phyloP scores from a whole-genome alignment of 1,140 invertebrate species.

The Scaptomyza montana region DNA sequence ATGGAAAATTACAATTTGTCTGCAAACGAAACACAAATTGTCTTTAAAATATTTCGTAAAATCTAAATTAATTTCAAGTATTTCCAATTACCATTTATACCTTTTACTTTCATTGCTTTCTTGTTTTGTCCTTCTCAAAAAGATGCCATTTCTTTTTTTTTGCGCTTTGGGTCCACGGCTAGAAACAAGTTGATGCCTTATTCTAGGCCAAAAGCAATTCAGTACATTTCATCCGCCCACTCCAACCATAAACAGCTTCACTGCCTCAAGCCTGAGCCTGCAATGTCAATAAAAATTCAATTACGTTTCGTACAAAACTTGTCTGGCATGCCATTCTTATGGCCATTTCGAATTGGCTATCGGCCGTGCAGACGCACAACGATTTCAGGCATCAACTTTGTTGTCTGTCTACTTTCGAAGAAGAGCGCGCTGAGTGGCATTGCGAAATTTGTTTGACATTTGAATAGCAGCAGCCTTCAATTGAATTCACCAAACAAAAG shows the following conservation, averaged over 20 bases:
- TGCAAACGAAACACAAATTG: neutral
- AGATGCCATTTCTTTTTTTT: conserved; percentile 14
- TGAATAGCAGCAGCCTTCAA: conserved; percentile 44
- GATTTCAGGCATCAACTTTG: conserved; percentile 52
- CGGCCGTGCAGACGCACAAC: conserved; percentile 37
- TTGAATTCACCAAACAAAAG: conserved; percentile 49
- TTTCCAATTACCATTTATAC: conserved; percentile 40
- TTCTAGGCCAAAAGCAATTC: conserved; percentile 6
- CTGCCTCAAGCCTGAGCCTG: conserved; percentile 10
- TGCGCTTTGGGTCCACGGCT: neutral
- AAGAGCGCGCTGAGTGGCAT: conserved; percentile 39
- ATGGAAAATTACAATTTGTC: neutral
- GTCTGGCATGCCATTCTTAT: conserved; percentile 58
- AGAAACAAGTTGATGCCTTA: conserved; percentile 28
- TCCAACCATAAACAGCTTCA: conserved; percentile 4
- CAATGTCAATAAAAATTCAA: conserved; percentile 82
- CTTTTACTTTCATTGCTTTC: conserved; percentile 15
- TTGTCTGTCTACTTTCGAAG: conserved; percentile 58
- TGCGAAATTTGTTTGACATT: conserved; percentile 67
- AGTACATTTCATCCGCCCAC: neutral
- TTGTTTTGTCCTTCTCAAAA: neutral
- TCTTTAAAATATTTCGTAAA: conserved; percentile 26
- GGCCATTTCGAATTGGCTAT: conserved; percentile 64
- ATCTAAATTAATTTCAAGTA: conserved; percentile 65
- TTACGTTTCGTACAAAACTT: conserved; percentile 65